Percentiles rank a stretch among this genome's conserved stretches.
phyloP scores from a whole-genome alignment of 2,888 invertebrate species.

The Metalampra italica region DNA sequence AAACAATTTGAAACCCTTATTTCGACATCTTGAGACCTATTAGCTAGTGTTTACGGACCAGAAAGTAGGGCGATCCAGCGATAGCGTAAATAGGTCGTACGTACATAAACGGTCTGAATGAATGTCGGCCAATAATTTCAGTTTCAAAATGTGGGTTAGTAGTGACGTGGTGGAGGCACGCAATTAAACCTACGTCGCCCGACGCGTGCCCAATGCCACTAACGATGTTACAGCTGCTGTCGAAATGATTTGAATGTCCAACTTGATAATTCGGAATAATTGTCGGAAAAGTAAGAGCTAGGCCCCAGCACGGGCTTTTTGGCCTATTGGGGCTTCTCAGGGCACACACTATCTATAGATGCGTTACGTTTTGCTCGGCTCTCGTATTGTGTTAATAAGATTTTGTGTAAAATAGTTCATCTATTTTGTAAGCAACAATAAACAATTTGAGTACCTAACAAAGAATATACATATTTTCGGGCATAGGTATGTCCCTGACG shows the following conservation, averaged over 20 bases:
- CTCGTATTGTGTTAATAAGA: too few relatives aligned
- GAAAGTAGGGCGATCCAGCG: conserved; percentile 65
- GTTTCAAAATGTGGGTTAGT: conserved; percentile 66
- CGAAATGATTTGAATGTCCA: conserved; percentile 14
- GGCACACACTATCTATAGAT: too few relatives aligned
- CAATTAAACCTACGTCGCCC: conserved; percentile 37
- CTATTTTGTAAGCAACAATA: too few relatives aligned
- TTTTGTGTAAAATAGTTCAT: too few relatives aligned
- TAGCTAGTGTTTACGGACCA: conserved; percentile 35
- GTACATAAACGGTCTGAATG: conserved; percentile 56
- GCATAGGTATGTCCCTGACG: too few relatives aligned
- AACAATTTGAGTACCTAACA: too few relatives aligned
- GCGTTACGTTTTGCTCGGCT: too few relatives aligned
- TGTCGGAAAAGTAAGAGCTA: too few relatives aligned
- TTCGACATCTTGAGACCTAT: conserved; percentile 30
- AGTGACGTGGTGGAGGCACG: too few relatives aligned
- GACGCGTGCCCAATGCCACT: conserved; percentile 21
- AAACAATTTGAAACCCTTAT: conserved; percentile 18
- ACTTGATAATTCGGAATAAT: conserved; percentile 8
- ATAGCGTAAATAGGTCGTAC: conserved; percentile 70
- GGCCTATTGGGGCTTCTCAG: too few relatives aligned
- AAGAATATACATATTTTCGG: too few relatives aligned
- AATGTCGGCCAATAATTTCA: conserved; percentile 57
- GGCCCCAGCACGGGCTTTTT: too few relatives aligned
- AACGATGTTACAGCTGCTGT: conserved; percentile 14